phyloP scores from a whole-genome alignment of 1,140 invertebrate species.

The Drosophila auraria region DNA sequence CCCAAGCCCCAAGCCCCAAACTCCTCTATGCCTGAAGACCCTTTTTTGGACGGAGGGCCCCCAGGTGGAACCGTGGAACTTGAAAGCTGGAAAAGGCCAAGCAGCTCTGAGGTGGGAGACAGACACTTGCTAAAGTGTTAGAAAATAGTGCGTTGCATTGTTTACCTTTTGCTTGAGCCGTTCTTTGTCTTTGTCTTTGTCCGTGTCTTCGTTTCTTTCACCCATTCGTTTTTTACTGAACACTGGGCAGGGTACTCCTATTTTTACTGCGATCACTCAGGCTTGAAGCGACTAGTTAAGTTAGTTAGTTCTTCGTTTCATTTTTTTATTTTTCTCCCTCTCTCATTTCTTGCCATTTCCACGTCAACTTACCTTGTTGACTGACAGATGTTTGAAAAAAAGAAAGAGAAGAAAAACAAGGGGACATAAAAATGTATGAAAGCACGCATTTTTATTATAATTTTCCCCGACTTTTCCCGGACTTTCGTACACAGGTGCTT shows the following conservation, averaged over 20 bases:
- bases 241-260: slow-evolving; percentile 56
- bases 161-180: slow-evolving; percentile 79
- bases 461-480: slow-evolving; percentile 40
- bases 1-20: slow-evolving; percentile 6
- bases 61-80: slow-evolving; percentile 48
- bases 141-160: slow-evolving; percentile 84
- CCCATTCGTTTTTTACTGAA: slow-evolving; percentile 40
- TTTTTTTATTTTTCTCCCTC: slow-evolving; percentile 18
- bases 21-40: slow-evolving; percentile 69
- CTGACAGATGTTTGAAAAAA: slow-evolving; percentile 69
- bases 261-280: slow-evolving; percentile 74
- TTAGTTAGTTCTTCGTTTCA: slow-evolving; percentile 32
- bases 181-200: slow-evolving; percentile 38
- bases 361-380: slow-evolving; percentile 69
- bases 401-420: slow-evolving; percentile 29
- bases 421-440: slow-evolving; percentile 63
- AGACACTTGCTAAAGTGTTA: slow-evolving; percentile 81
- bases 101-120: slow-evolving; percentile 39
- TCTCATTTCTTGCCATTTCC: slow-evolving; percentile 63
- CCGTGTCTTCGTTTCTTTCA: slow-evolving; percentile 53
- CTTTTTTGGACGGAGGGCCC: slow-evolving; percentile 42
- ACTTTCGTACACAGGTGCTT: slow-evolving; percentile 72
- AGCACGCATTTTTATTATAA: slow-evolving; percentile 69
- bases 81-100: slow-evolving; percentile 60
- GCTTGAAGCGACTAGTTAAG: slow-evolving; percentile 65